Percentiles rank a stretch among this genome's conserved stretches.
Conservation (phyloP, 1,140 invertebrate genomes). For the Oncopeltus fasciatus region DNA sequence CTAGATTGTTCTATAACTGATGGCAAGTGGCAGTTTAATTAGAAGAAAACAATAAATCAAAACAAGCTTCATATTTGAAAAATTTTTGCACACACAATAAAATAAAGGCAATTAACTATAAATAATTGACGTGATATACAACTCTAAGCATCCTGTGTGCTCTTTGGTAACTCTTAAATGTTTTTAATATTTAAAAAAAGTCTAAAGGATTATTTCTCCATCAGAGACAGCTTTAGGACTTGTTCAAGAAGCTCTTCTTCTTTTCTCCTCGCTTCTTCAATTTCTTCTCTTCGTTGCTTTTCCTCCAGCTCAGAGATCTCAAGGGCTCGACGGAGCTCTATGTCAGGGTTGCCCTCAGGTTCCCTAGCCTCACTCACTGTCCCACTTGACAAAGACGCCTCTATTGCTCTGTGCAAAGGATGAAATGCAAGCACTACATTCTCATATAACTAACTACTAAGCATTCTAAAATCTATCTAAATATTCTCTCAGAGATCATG, state of each 20-base stretch:
- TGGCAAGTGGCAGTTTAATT: neutral
- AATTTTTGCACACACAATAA: neutral
- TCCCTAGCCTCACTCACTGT: neutral
- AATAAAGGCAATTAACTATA: neutral
- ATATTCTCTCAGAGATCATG: too few species aligned
- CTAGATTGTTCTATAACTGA: too few species aligned
- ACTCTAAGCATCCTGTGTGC: neutral
- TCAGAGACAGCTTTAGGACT: slow-evolving; percentile 18
- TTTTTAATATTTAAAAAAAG: neutral
- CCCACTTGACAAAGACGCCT: neutral
- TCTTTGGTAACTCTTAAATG: neutral
- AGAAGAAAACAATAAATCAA: neutral
- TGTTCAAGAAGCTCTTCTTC: slow-evolving; percentile 21
- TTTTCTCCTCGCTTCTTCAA: neutral
- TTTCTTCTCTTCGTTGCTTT: slow-evolving; percentile 17
- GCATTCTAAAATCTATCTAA: too few species aligned
- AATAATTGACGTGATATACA: neutral
- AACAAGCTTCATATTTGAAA: neutral
- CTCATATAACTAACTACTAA: too few species aligned
- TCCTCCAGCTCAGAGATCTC: slow-evolving; percentile 16
- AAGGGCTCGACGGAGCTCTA: slow-evolving; percentile 16
- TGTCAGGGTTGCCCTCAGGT: neutral
- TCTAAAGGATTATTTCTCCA: slow-evolving; percentile 20
- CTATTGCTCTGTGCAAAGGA: slow-evolving; percentile 12
- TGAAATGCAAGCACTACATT: neutral